Base-by-base conservation (phyloP, 2,797 vertebrate genomes). In the Eupleurogrammus muticus region DNA sequence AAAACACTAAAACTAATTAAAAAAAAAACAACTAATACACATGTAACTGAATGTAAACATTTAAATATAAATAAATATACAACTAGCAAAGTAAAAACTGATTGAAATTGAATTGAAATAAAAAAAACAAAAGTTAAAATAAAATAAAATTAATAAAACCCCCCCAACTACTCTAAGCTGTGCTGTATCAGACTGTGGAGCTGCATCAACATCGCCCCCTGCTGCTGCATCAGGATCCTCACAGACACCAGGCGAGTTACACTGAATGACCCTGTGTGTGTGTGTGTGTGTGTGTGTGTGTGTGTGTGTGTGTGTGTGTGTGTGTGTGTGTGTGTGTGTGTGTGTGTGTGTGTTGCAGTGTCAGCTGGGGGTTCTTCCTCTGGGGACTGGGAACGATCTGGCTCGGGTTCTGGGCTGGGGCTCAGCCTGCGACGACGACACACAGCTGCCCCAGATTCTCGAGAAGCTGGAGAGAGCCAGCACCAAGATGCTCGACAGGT, bases 401-500 rank as follows among this genome's bases (percentile, higher is more conserved):
- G 97, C 97, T 1, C 95, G 97, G 0, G 97, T 99, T 20, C 91
- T 99, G 24, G 97, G 97, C 38, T 99, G 97, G 97, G 97, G 97
- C 0, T 96, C 97, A 0, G 97, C 97, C 64, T 99, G 97, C 20
- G 97, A 99, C 0, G 97, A 99, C 0, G 97, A 99, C 81, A 90
- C 97, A 0, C 97, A 98, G 83, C 95, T 99, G 52, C 97, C 97
- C 0, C 97, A 99, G 90, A 99, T 99, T 71, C 90, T 99, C 86
- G 97, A 98, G 84, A 99, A 99, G 77, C 94, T 99, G 86, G 97
- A 99, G 86, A 91, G 97, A 77, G 97, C 97, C 73, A 97, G 97
- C 89, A 99, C 97, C 57, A 99, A 99, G 94, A 99, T 99, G 97
- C 76, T 99, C 58, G 97, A 99, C 94, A 95, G 97, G 96, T 97